These are phyloP conservation scores for Onychostruthus taczanowskii DNA, from an alignment of 2,113 vertebrate genomes.

Conservation along the genomic window DNA sequence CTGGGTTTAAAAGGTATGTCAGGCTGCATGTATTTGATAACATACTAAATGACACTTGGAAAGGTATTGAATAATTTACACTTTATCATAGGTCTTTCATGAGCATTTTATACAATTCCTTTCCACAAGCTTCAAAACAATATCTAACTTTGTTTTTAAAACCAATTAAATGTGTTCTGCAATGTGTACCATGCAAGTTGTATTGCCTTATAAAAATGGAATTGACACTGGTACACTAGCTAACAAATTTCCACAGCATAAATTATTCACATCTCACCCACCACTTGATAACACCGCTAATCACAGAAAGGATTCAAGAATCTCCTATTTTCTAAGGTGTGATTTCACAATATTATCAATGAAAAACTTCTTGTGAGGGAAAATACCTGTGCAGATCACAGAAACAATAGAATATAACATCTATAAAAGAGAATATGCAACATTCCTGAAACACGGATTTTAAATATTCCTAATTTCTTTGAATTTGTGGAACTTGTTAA, in stretches of 20 bases:
- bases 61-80: constrained; percentile 56
- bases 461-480: neutral
- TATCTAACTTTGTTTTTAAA: neutral
- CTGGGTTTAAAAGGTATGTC: constrained; percentile 46
- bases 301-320: neutral
- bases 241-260: neutral
- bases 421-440: neutral
- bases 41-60: constrained; percentile 28
- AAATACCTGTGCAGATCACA: neutral
- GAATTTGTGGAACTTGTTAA: neutral
- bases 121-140: constrained; percentile 31
- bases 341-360: neutral
- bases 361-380: neutral
- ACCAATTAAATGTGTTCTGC: constrained; percentile 7
- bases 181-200: neutral
- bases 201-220: neutral
- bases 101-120: neutral
- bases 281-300: neutral
- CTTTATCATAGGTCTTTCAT: neutral
- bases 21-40: constrained; percentile 29
- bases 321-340: neutral
- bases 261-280: neutral
- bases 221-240: neutral
- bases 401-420: neutral
- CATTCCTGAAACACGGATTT: neutral